Conservation (phyloP, 2,113 vertebrate species). For the Enhydra lutris region DNA sequence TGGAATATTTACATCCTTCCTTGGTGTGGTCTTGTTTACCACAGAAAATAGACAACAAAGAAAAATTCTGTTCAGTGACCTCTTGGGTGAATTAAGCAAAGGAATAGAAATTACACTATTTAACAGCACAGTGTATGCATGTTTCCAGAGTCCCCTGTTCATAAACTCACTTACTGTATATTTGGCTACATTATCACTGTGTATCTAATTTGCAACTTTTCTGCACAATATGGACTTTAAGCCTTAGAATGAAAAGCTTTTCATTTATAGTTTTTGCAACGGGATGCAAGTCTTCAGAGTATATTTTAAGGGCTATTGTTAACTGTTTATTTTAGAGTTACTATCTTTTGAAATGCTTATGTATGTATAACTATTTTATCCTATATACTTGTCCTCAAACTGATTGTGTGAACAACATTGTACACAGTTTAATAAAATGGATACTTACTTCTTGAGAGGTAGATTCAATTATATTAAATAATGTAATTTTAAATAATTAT, state of each 20-base stretch:
- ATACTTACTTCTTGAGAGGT: neutral
- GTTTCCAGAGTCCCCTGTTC: neutral
- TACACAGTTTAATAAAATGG: conserved; percentile 30
- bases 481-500: conserved; percentile 2
- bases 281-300: neutral
- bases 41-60: neutral
- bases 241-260: neutral
- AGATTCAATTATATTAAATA: neutral
- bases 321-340: neutral
- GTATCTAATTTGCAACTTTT: conserved; percentile 26
- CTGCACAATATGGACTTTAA: neutral
- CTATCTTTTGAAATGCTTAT: conserved; percentile 10
- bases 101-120: neutral
- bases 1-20: neutral
- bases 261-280: neutral
- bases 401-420: neutral
- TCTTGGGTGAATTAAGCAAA: neutral
- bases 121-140: neutral
- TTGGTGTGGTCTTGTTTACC: neutral
- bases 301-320: neutral
- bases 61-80: neutral
- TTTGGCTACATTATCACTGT: neutral
- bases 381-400: neutral
- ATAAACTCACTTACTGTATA: neutral
- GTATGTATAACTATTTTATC: neutral